phyloP scores from a whole-genome alignment of 2,888 invertebrate genomes.

The Leptarthrus brevirostris region DNA sequence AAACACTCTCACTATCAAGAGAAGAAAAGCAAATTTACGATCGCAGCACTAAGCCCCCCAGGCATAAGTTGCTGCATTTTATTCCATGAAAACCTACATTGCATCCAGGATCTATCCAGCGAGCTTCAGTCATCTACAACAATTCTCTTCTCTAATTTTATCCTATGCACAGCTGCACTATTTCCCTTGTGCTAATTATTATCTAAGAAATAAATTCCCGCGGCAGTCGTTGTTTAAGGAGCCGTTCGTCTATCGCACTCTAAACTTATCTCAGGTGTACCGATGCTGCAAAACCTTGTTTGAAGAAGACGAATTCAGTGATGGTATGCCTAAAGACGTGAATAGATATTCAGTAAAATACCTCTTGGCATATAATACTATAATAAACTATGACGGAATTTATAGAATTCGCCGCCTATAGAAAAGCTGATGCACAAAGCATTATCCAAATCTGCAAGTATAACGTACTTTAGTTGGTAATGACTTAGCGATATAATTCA shows the following conservation, averaged over 20 bases:
- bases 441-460: not conserved
- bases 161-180: conserved; percentile 2
- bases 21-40: conserved; percentile 26
- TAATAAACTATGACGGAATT: no score
- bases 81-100: not conserved
- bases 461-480: no score
- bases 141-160: conserved; percentile 19
- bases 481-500: no score
- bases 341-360: no score
- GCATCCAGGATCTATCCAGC: not conserved
- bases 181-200: conserved; percentile 15
- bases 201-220: conserved; percentile 10
- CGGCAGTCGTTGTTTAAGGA: not conserved
- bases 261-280: not conserved
- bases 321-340: no score
- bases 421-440: not conserved
- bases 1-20: conserved; percentile 7
- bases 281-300: not conserved
- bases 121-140: not conserved
- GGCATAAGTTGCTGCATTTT: not conserved
- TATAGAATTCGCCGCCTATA: no score
- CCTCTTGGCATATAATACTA: no score
- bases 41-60: conserved; percentile 9
- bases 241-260: not conserved
- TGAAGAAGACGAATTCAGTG: not conserved